Evolutionary conservation across 2,888 invertebrate species (phyloP).

Genomic region (Synanthedon andrenaeformis): DNA sequence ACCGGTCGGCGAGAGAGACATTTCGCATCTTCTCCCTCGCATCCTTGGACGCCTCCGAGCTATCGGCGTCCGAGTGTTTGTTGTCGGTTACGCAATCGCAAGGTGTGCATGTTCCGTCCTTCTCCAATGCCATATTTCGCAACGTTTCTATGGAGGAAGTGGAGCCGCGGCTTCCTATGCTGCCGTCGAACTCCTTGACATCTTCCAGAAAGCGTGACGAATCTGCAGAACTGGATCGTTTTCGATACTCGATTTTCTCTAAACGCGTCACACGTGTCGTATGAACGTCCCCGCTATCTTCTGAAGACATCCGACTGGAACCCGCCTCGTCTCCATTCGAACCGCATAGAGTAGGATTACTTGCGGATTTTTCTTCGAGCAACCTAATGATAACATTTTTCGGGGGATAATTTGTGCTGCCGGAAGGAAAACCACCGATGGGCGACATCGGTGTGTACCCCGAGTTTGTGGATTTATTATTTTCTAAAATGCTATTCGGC

Average conservation of each 20-base stretch:
- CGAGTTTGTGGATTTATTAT: constrained; percentile 30
- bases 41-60: constrained; percentile 42
- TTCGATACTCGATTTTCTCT: constrained; percentile 39
- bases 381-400: constrained; percentile 23
- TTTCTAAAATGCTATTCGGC: constrained; percentile 50
- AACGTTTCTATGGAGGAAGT: constrained; percentile 63
- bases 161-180: constrained; percentile 48
- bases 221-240: constrained; percentile 81
- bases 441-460: constrained; percentile 84
- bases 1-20: constrained; percentile 13
- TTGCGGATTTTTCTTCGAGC: constrained; percentile 73
- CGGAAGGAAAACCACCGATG: constrained; percentile 59
- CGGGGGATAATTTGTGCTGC: constrained; percentile 43
- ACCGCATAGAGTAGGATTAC: constrained; percentile 75
- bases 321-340: constrained; percentile 12
- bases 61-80: constrained; percentile 51
- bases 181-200: constrained; percentile 67
- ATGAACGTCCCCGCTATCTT: neutral
- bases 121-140: constrained; percentile 39
- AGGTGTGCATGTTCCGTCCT: constrained; percentile 36
- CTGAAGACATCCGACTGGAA: constrained; percentile 2
- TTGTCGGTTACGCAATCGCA: constrained; percentile 36
- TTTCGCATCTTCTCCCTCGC: neutral
- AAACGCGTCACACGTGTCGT: neutral
- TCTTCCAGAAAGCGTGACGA: constrained; percentile 77